Percentiles rank a stretch among this genome's conserved stretches.
phyloP scores from a whole-genome alignment of 1,140 invertebrate genomes.

The Rhagoletis zephyria region DNA sequence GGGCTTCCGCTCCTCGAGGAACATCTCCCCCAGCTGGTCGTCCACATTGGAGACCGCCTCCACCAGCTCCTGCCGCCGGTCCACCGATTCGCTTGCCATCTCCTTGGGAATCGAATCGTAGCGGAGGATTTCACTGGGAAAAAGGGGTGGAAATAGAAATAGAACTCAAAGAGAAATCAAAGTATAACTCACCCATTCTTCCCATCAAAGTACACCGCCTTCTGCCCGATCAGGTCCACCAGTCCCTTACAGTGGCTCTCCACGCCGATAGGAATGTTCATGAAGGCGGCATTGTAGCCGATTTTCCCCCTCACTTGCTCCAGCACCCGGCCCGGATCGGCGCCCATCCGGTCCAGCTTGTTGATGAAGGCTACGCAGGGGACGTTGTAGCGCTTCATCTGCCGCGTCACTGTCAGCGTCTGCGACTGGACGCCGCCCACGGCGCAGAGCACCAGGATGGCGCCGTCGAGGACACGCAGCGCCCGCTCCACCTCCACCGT shows the following conservation, averaged over 20 bases:
- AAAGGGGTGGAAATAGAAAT: too few relatives aligned
- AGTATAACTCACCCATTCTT: too few relatives aligned
- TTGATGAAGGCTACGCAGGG: constrained; percentile 99
- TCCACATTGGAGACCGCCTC: constrained; percentile 96
- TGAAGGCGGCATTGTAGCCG: constrained; percentile 93
- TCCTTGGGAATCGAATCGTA: constrained; percentile 92
- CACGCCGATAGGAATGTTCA: constrained; percentile 96
- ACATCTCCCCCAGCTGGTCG: constrained; percentile 83
- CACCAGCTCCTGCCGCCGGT: constrained; percentile 90
- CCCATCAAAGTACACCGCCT: constrained; percentile 97
- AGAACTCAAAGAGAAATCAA: too few relatives aligned
- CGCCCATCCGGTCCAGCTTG: constrained; percentile 93
- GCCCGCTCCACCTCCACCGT: constrained; percentile 98
- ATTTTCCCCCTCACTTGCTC: constrained; percentile 88
- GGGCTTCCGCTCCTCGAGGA: constrained; percentile 87
- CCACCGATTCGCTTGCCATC: constrained; percentile 82
- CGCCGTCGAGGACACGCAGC: constrained; percentile 95
- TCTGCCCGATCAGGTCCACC: constrained; percentile 89
- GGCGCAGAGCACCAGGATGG: constrained; percentile 94
- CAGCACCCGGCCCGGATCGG: constrained; percentile 85
- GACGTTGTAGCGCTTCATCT: constrained; percentile 97
- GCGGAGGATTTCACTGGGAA: constrained; percentile 80
- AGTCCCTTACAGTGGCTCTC: constrained; percentile 91
- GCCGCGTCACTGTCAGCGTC: constrained; percentile 96
- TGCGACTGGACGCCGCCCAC: constrained; percentile 99